Percentiles rank a stretch among this genome's conserved stretches.
These are phyloP conservation scores for Therioaphis trifolii DNA, from an alignment of 2,888 invertebrate genomes.

Conservation along the genomic window DNA sequence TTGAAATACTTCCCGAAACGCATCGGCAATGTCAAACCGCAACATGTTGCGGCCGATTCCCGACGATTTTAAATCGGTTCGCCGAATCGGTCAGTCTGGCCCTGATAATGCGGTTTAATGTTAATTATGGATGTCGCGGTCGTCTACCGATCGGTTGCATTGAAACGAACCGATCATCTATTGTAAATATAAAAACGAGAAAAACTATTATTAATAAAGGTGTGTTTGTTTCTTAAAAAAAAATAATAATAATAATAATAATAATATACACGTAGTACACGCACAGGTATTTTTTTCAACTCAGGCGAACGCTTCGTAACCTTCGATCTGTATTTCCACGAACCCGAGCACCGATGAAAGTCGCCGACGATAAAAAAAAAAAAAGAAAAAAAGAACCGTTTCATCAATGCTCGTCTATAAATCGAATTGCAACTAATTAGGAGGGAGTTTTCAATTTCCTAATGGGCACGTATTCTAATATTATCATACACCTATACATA, in stretches of 20 bases:
- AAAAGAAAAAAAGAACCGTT: background rate
- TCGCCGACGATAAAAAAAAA: conserved; percentile 34
- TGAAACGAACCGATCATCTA: conserved; percentile 12
- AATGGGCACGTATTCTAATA: conserved; percentile 16
- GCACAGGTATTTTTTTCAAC: background rate
- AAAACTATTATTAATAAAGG: conserved; percentile 43
- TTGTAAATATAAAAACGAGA: background rate
- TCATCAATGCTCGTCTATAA: background rate
- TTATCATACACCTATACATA: background rate
- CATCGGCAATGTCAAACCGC: too few relatives aligned
- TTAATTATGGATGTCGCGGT: too few relatives aligned
- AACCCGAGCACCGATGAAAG: conserved; percentile 38
- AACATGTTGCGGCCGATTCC: too few relatives aligned
- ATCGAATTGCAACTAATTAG: conserved; percentile 31
- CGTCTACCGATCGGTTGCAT: too few relatives aligned
- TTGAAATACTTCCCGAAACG: too few relatives aligned
- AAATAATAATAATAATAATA: background rate
- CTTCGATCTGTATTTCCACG: conserved; percentile 37
- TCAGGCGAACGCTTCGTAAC: background rate
- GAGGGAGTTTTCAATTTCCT: conserved; percentile 35
- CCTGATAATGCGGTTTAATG: conserved; percentile 20
- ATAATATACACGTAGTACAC: background rate
- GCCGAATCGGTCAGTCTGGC: too few relatives aligned
- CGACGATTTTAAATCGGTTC: too few relatives aligned
- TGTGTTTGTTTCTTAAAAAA: conserved; percentile 40